phyloP scores from a whole-genome alignment of 1,140 invertebrate species.

The Solen grandis region DNA sequence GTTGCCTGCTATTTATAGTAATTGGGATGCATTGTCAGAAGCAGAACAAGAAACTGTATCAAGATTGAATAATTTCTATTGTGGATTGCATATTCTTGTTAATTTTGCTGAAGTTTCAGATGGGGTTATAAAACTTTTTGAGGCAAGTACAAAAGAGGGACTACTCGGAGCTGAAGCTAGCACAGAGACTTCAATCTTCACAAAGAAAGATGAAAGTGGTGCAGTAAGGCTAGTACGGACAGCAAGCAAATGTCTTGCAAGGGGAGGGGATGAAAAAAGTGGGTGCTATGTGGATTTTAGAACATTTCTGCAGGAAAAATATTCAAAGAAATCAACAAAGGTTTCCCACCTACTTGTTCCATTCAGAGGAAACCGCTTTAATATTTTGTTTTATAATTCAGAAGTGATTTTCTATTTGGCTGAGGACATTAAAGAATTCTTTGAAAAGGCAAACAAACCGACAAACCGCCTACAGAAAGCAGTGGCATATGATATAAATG shows the following conservation, averaged over 20 bases:
- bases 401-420: slow-evolving; percentile 41
- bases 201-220: slow-evolving; percentile 17
- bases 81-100: slow-evolving; percentile 47
- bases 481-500: slow-evolving; percentile 46
- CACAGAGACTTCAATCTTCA: slow-evolving; percentile 20
- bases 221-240: slow-evolving; percentile 28
- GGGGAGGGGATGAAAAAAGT: slow-evolving; percentile 50
- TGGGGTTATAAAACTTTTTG: slow-evolving; percentile 35
- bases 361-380: slow-evolving; percentile 57
- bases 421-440: slow-evolving; percentile 40
- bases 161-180: slow-evolving; percentile 20
- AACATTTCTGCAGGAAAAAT: slow-evolving; percentile 38
- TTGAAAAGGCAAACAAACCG: slow-evolving; percentile 35
- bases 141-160: slow-evolving; percentile 28
- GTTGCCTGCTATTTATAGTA: slow-evolving; percentile 41
- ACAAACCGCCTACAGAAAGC: slow-evolving; percentile 36
- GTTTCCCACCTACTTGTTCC: slow-evolving; percentile 19
- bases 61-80: slow-evolving; percentile 38
- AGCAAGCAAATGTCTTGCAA: slow-evolving; percentile 31
- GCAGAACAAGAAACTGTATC: slow-evolving; percentile 43
- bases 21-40: slow-evolving; percentile 43
- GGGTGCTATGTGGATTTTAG: slow-evolving; percentile 44
- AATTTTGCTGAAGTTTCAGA: slow-evolving; percentile 47
- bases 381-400: slow-evolving; percentile 59
- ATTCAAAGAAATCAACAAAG: slow-evolving; percentile 18